A percentile compares a stretch with the other conserved stretches of the same genome.
Evolutionary conservation across 2,797 vertebrate genomes (phyloP).

Genomic region (Premnoplex brunnescens): DNA sequence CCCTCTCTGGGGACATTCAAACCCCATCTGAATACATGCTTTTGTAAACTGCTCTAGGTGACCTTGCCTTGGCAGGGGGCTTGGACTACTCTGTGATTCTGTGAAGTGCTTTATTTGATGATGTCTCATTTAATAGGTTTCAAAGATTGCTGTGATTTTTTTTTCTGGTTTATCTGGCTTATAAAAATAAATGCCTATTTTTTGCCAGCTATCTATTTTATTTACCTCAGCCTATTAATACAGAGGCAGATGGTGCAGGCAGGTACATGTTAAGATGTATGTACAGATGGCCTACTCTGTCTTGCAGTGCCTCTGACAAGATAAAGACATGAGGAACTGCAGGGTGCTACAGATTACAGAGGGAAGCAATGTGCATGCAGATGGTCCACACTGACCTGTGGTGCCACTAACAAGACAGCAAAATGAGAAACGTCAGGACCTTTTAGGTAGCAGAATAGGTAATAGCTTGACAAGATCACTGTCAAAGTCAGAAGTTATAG

Average conservation of each 20-base stretch:
- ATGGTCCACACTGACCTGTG: background rate
- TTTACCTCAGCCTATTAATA: background rate
- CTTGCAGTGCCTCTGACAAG: constrained; percentile 2
- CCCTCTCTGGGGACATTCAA: background rate
- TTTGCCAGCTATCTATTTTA: background rate
- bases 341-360: background rate
- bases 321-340: constrained; percentile 14
- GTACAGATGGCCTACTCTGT: constrained; percentile 41
- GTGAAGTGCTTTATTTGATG: background rate
- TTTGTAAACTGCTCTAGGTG: background rate
- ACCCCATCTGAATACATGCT: background rate
- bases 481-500: background rate
- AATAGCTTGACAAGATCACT: background rate
- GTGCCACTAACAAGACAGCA: constrained; percentile 35
- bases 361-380: constrained; percentile 22
- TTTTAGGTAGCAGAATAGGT: background rate
- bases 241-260: constrained; percentile 30
- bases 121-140: background rate
- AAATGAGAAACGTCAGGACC: background rate
- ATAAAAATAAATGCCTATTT: background rate
- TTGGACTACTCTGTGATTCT: background rate
- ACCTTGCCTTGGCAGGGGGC: background rate
- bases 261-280: background rate
- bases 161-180: background rate
- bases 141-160: accelerated